Evolutionary conservation across 2,888 invertebrate genomes (phyloP).

Genomic region (Amitus sp.): DNA sequence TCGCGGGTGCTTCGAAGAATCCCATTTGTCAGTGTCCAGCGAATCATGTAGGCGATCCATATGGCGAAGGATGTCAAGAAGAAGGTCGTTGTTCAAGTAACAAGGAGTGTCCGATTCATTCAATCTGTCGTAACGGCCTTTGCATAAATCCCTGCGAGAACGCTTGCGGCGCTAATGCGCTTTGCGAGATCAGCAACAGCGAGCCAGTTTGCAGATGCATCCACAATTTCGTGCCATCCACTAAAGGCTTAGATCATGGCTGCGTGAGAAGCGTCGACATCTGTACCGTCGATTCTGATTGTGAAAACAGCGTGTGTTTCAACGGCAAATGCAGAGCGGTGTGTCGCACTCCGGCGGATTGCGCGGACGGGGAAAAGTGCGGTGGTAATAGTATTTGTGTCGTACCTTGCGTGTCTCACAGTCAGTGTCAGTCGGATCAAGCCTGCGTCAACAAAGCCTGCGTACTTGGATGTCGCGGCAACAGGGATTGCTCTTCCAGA

Average conservation of each 20-base stretch:
- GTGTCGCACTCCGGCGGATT: conserved; percentile 81
- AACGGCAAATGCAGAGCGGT: conserved; percentile 85
- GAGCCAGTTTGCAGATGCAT: conserved; percentile 82
- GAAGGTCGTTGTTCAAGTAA: conserved; percentile 80
- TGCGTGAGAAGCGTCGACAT: conserved; percentile 77
- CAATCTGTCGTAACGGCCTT: conserved; percentile 76
- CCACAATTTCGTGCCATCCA: conserved; percentile 78
- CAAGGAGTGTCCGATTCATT: conserved; percentile 82
- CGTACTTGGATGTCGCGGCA: conserved; percentile 84
- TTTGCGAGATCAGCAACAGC: conserved; percentile 81
- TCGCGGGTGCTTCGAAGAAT: conserved; percentile 73
- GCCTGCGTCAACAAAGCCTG: conserved; percentile 86
- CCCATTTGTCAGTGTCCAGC: conserved; percentile 83
- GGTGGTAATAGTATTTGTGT: conserved; percentile 78
- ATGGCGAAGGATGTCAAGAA: conserved; percentile 78
- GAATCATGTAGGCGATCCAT: conserved; percentile 82
- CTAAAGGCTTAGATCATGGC: conserved; percentile 72
- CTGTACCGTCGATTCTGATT: conserved; percentile 79
- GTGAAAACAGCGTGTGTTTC: conserved; percentile 81
- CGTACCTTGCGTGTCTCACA: conserved; percentile 82
- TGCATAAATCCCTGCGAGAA: conserved; percentile 86
- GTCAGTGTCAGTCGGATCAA: conserved; percentile 81
- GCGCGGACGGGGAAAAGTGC: conserved; percentile 83
- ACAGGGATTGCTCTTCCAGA: conserved; percentile 80
- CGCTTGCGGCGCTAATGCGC: conserved; percentile 83